Evolutionary conservation across 2,797 vertebrate species (phyloP).

Genomic region (Vespertilio murinus): DNA sequence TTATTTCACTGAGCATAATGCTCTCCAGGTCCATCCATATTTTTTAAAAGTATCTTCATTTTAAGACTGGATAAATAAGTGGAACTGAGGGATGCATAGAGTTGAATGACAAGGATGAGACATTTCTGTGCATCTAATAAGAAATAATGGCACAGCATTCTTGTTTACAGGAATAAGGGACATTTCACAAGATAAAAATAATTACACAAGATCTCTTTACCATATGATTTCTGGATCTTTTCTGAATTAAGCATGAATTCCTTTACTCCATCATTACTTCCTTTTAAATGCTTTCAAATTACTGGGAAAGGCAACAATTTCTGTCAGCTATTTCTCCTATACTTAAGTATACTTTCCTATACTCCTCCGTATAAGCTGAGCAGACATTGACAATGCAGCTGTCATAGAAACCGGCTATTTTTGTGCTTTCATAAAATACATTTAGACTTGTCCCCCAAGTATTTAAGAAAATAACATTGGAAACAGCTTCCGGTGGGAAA

Average conservation of each 20-base stretch:
- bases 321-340: slow-evolving; percentile 48
- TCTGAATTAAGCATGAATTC: not conserved
- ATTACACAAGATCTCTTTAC: not conserved
- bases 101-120: not conserved
- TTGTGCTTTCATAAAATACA: slow-evolving; percentile 25
- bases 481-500: not conserved
- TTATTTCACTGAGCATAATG: not conserved
- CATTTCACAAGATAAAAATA: not conserved
- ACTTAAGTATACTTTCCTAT: slow-evolving; percentile 28
- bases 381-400: slow-evolving; percentile 27
- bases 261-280: not conserved
- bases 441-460: not conserved
- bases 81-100: not conserved
- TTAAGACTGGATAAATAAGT: not conserved
- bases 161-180: not conserved
- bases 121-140: not conserved
- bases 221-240: not conserved
- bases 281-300: slow-evolving; percentile 37
- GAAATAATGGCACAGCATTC: not conserved
- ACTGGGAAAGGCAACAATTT: slow-evolving; percentile 35
- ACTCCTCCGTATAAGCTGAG: not conserved
- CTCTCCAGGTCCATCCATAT: not conserved
- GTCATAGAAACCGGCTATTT: slow-evolving; percentile 57
- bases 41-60: not conserved
- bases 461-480: slow-evolving; percentile 52